Conservation (phyloP, 2,888 invertebrate genomes). For the Dendrolimus houi region DNA sequence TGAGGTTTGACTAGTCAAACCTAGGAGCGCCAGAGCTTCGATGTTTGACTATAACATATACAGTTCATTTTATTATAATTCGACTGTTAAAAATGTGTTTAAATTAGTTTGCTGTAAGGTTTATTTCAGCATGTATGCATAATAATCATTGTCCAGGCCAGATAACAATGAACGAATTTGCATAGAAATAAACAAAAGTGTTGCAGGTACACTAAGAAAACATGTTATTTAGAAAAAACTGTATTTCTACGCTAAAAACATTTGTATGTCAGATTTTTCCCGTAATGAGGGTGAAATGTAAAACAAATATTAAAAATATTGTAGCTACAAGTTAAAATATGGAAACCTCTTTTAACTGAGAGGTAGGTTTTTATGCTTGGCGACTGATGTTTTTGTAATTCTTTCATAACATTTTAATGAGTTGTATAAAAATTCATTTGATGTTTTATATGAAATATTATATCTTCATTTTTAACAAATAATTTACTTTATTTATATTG, state of each 20-base stretch:
- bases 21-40: too few relatives aligned
- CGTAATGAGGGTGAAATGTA: too few relatives aligned
- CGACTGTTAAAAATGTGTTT: neutral
- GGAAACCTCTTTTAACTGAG: too few relatives aligned
- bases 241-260: neutral
- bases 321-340: too few relatives aligned
- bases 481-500: too few relatives aligned
- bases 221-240: neutral
- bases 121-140: neutral
- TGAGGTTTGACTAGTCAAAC: too few relatives aligned
- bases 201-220: neutral
- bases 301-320: too few relatives aligned
- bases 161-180: neutral
- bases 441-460: neutral
- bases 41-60: too few relatives aligned
- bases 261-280: too few relatives aligned
- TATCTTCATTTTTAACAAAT: too few relatives aligned
- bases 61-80: too few relatives aligned
- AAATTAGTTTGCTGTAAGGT: neutral
- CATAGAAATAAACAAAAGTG: neutral
- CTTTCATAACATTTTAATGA: neutral
- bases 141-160: neutral
- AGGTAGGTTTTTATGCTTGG: neutral
- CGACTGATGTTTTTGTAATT: neutral
- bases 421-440: neutral